Evolutionary conservation across 1,140 invertebrate species (phyloP), one percentile per base, ranked within the genome.

Genomic region (Colletes gigas): DNA sequence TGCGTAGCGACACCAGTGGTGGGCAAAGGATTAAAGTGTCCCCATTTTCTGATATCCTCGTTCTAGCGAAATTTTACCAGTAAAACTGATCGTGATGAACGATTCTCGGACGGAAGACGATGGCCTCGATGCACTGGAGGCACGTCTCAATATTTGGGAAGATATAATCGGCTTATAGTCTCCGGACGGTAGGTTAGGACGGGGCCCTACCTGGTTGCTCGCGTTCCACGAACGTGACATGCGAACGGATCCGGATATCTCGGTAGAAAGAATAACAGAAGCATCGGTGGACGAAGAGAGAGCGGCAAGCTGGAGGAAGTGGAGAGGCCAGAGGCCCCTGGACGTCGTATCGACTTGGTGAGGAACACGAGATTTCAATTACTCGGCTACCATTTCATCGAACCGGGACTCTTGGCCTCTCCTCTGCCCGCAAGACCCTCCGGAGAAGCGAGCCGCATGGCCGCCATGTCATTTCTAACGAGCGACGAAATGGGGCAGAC

Each of bases 341-440:
- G 69, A 89, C 84, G 82, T 89, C 82, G 87, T 90, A 92, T 91
- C 89, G 81, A 90, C 89, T 88, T 81, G 83, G 88, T 84, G 87
- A 88, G 86, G 89, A 91, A 92, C 90, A 92, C 85, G 90, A 90
- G 87, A 92, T 92, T 91, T 92, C 91, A 92, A 92, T 91, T 92
- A 92, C 89, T 87, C 81, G 83, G 86, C 88, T 89, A 88, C 88
- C 88, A 89, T 92, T 92, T 91, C 88, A 86, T 92, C 88, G 88
- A 89, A 88, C 68, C 79, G 84, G 81, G 75, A 84, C 86, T 77
- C 80, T 69, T 72, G 68, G 50, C 65, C 60, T 68, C 39, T 55
- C 59, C 66, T 72, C 50, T 7, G 68, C 62, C 72, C 73, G 57
- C 75, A 71, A 78, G 72, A 85, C 81, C 80, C 82, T 89, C 19